phyloP scores from a whole-genome alignment of 2,888 invertebrate genomes.

The Hypomecis punctinalis region DNA sequence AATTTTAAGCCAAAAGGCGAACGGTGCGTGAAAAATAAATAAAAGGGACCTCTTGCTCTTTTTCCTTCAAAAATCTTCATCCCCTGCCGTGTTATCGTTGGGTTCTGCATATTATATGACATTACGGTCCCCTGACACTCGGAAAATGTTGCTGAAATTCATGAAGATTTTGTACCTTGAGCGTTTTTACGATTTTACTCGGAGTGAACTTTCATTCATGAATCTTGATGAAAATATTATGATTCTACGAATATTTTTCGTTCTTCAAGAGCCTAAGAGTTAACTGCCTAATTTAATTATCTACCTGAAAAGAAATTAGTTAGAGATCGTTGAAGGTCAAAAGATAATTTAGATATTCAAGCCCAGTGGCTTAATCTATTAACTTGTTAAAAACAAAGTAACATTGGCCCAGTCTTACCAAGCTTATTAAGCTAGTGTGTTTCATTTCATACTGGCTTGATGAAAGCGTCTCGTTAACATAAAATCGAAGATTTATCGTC shows the following conservation, averaged over 20 bases:
- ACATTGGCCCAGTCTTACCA: too few species aligned
- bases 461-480: slow-evolving; percentile 13
- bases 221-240: background rate
- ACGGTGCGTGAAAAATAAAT: slow-evolving; percentile 6
- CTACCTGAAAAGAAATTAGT: too few species aligned
- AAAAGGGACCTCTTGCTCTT: slow-evolving; percentile 7
- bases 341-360: too few species aligned
- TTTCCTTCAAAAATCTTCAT: slow-evolving; percentile 31
- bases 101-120: slow-evolving; percentile 26
- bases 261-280: too few species aligned
- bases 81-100: slow-evolving; percentile 17
- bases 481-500: slow-evolving; percentile 21
- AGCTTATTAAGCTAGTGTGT: background rate
- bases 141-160: slow-evolving; percentile 27
- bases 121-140: slow-evolving; percentile 17
- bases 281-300: too few species aligned
- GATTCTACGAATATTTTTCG: too few species aligned
- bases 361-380: too few species aligned
- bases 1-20: slow-evolving; percentile 19
- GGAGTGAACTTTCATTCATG: slow-evolving; percentile 11
- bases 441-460: background rate
- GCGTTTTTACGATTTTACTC: slow-evolving; percentile 18
- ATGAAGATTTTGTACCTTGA: slow-evolving; percentile 21
- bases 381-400: too few species aligned
- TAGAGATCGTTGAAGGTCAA: too few species aligned